Evolutionary conservation across 1,140 invertebrate genomes (phyloP), one percentile per base, ranked within the genome.

Genomic region (Chelonus insularis): DNA sequence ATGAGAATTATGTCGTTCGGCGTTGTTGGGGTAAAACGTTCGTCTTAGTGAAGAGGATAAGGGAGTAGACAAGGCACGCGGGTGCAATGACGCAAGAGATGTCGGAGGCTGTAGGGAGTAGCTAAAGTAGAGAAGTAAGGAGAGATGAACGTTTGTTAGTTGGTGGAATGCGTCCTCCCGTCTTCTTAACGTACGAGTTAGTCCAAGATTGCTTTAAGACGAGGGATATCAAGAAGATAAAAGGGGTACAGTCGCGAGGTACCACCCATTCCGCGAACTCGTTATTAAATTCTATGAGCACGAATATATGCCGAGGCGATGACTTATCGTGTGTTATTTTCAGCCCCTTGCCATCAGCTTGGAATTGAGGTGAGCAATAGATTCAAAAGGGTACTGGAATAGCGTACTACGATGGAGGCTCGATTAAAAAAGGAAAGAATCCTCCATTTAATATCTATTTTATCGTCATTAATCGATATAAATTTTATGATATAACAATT

Each of bases 211-310:
- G 75, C 71, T 69, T 73, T 72, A 51, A 39, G 48, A 48, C 50
- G n/a, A 47, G 25, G 55, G 25, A 55, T 32, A 34, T 12, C 14
- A 18, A 7, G 14, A 14, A 34, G 25, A 37, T 50, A 39, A 59
- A 59, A 48, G 48, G 36, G 58, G 50, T 23, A 52, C 51, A 54
- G 50, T 52, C 50, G 37, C 32, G 32, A 37, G 23, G 48, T 45
- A 29, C 51, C 64, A 50, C 36, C 37, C 21, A 23, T 18, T 52
- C 37, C 60, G 20, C 61, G 60, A 74, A 21, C 71, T 75, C 74
- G 74, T 80, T 80, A 80, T 80, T 80, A 80, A 80, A 80, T 80
- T 80, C 77, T 77, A 65, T 63, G 66, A 63, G 68, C 57, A 60
- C 63, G 59, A 62, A 65, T 62, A 62, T 60, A 60, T 57, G 60